These are phyloP conservation scores for Rousettus madagascariensis DNA, from an alignment of 2,797 vertebrate species.

Conservation along the genomic window DNA sequence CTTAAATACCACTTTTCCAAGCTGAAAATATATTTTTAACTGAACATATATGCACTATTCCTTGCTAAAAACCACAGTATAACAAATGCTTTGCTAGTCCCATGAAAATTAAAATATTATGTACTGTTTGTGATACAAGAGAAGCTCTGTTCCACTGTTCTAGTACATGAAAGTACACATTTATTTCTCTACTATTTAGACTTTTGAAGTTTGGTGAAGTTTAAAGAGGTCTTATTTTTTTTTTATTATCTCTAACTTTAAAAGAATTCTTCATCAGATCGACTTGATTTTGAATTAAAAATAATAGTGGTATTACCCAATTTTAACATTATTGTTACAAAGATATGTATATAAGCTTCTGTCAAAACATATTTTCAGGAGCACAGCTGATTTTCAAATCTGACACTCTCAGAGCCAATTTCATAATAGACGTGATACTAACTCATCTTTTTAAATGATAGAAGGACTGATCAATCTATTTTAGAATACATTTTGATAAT, in stretches of 20 bases:
- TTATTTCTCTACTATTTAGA: slow-evolving; percentile 1
- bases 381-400: background rate
- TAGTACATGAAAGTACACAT: background rate
- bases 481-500: background rate
- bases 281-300: background rate
- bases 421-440: background rate
- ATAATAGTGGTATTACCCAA: background rate
- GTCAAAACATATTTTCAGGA: background rate
- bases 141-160: background rate
- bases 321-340: background rate
- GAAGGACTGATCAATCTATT: background rate
- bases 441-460: background rate
- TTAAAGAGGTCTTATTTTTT: background rate
- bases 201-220: background rate
- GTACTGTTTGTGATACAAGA: background rate
- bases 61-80: slow-evolving; percentile 68
- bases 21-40: slow-evolving; percentile 71
- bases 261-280: background rate
- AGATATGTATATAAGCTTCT: background rate
- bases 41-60: slow-evolving; percentile 70
- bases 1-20: slow-evolving; percentile 83
- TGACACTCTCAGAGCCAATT: background rate
- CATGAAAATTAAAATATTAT: slow-evolving; percentile 78
- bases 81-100: slow-evolving; percentile 45
- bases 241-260: background rate